Evolutionary conservation across 1,140 invertebrate species (phyloP).

Genomic region (Lamellibrachia luymesi): DNA sequence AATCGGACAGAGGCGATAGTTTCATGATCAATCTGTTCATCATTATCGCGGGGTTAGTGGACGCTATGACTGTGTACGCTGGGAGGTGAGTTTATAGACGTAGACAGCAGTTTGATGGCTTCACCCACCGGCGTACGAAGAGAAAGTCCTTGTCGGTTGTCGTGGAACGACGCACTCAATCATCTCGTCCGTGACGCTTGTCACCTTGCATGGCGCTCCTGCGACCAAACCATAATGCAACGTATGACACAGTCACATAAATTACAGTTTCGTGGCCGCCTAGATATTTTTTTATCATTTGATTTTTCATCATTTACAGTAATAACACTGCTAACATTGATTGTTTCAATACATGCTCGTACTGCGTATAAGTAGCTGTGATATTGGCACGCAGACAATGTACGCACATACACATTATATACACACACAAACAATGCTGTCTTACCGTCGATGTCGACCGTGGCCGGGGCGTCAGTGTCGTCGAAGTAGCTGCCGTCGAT

Average conservation of each 20-base stretch:
- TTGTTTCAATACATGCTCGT: no score
- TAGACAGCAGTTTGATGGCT: slow-evolving; percentile 2
- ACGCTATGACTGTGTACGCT: background rate
- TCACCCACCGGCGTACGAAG: slow-evolving; percentile 34
- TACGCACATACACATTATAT: no score
- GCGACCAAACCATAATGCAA: background rate
- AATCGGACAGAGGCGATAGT: no score
- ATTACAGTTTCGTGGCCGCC: no score
- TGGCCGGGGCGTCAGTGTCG: slow-evolving; percentile 31
- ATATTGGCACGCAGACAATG: no score
- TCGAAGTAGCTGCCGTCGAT: slow-evolving; percentile 45
- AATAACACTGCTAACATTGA: no score
- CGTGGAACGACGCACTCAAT: slow-evolving; percentile 33
- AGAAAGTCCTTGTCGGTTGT: slow-evolving; percentile 37
- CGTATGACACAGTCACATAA: no score
- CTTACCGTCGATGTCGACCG: slow-evolving; percentile 31
- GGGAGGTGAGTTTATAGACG: background rate
- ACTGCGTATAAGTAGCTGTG: no score
- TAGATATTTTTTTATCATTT: no score
- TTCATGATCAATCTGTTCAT: no score
- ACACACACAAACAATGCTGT: background rate
- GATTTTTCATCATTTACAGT: no score
- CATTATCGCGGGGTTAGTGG: no score
- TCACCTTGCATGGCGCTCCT: background rate
- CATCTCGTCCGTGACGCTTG: slow-evolving; percentile 29